A percentile compares a stretch with the other conserved stretches of the same genome.
Conservation (phyloP, 2,113 vertebrate genomes). For the Burhinus oedicnemus region DNA sequence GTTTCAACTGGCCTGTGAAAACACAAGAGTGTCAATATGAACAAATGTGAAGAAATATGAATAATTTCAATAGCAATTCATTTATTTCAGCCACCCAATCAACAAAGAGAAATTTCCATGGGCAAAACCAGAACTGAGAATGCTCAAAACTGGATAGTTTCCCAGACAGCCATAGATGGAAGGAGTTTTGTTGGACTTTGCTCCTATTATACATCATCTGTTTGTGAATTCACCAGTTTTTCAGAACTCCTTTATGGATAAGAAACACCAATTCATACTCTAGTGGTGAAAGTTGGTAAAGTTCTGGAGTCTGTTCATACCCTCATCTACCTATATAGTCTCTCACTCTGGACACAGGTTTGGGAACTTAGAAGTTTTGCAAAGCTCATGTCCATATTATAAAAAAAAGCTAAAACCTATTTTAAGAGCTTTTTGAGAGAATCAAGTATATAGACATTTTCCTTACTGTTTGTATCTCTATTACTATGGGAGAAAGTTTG, state of each 20-base stretch:
- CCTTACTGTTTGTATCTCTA: background rate
- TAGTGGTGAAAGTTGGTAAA: background rate
- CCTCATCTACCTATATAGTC: background rate
- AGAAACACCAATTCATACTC: background rate
- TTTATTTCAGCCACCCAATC: background rate
- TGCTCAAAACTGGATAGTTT: background rate
- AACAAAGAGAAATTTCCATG: background rate
- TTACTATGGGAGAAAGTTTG: background rate
- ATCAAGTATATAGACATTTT: background rate
- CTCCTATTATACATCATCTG: background rate
- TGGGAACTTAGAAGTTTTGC: background rate
- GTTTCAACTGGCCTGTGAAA: background rate
- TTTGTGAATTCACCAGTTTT: background rate
- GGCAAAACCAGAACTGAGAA: background rate
- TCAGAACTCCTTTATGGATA: background rate
- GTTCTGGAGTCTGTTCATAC: background rate
- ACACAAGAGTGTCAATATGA: background rate
- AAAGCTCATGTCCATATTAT: background rate
- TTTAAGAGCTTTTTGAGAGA: background rate
- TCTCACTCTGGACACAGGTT: background rate
- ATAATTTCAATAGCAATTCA: background rate
- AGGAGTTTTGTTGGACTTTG: background rate
- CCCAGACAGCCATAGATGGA: background rate
- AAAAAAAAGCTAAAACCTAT: background rate
- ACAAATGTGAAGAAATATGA: background rate